Conservation (phyloP, 2,797 vertebrate species). For the Muscicapa striata region DNA sequence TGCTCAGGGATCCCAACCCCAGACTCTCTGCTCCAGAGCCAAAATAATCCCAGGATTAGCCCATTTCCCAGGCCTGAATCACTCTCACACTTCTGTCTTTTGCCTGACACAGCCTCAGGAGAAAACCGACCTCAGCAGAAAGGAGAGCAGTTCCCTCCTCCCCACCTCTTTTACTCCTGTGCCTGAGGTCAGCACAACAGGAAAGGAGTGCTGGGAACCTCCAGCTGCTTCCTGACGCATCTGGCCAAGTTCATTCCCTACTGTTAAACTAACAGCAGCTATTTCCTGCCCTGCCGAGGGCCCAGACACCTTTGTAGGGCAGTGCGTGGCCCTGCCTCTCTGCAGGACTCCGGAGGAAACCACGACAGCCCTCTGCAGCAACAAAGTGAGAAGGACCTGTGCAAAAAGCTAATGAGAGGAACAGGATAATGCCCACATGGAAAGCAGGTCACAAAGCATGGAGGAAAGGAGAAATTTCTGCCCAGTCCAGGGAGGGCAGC, state of each 20-base stretch:
- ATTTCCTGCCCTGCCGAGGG: neutral
- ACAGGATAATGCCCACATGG: rapidly evolving
- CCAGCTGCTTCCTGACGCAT: neutral
- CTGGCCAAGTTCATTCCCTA: neutral
- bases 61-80: neutral
- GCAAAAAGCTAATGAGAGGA: neutral
- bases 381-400: neutral
- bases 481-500: rapidly evolving
- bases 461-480: neutral
- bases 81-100: neutral
- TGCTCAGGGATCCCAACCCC: neutral
- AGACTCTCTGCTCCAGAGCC: neutral
- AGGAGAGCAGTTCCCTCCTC: neutral
- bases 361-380: neutral
- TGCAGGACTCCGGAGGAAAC: neutral
- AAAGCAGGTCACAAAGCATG: rapidly evolving
- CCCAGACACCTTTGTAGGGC: neutral
- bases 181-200: constrained; percentile 3
- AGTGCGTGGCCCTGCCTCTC: neutral
- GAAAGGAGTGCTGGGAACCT: constrained; percentile 26
- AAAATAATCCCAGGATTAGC: neutral
- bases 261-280: neutral
- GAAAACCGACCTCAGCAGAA: neutral
- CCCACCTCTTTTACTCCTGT: neutral
- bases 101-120: neutral